Evolutionary conservation across 2,888 invertebrate species (phyloP).

Genomic region (Lasioglossum marginatum): DNA sequence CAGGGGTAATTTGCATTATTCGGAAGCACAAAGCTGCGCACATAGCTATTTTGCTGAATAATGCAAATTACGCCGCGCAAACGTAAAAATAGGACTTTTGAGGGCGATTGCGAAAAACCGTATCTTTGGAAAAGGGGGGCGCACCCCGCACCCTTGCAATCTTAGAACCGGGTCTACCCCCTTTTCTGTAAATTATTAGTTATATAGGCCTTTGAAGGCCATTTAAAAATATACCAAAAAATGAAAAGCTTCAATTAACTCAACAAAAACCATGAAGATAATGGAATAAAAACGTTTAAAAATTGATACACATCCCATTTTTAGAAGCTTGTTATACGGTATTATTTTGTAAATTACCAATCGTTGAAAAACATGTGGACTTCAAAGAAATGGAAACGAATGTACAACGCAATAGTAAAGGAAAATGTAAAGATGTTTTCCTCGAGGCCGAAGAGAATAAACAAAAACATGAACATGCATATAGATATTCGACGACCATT

Average conservation of each 20-base stretch:
- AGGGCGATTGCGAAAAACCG: no score
- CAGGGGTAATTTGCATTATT: no score
- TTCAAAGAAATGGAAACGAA: neutral
- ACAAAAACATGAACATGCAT: slow-evolving; percentile 5
- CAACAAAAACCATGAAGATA: neutral
- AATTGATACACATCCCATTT: neutral
- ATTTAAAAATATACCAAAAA: neutral
- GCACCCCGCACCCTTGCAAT: no score
- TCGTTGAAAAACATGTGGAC: neutral
- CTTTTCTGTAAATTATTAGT: neutral
- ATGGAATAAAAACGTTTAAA: neutral
- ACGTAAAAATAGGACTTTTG: no score
- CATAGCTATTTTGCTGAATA: no score
- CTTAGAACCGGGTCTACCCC: no score
- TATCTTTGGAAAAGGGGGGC: no score
- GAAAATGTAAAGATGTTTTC: neutral
- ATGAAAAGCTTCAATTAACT: neutral
- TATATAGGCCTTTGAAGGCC: no score
- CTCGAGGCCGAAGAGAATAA: neutral
- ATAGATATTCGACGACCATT: neutral
- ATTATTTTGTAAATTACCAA: neutral
- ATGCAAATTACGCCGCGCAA: no score
- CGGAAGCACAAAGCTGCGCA: no score
- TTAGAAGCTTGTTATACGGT: neutral
- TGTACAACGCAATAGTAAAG: neutral